Evolutionary conservation across 2,888 invertebrate genomes (phyloP), one percentile per base, ranked within the genome.

Genomic region (Hofmannophila pseudospretella): DNA sequence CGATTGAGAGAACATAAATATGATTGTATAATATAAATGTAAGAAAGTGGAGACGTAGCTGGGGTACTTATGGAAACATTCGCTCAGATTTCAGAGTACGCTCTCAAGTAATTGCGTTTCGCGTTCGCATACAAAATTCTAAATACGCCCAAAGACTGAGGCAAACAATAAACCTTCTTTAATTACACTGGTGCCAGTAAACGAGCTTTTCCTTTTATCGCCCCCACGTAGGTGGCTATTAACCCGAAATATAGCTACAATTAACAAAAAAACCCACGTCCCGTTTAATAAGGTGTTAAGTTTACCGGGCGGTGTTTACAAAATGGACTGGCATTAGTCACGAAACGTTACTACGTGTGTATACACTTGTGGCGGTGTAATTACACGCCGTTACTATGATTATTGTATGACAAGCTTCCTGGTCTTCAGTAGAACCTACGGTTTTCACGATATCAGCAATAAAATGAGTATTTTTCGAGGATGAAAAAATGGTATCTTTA

Each of bases 271-370:
- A 80, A 77, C 68, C 73, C 67, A 64, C 70, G 68, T 68, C 48
- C 54, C 58, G 50, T 66, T 80, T 81, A 79, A 84, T 78, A 78
- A 77, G 75, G 81, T 82, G 80, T 79, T 78, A 76, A 80, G 70
- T 75, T 76, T 68, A 63, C 68, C 66, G 63, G 63, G 58, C 61
- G 61, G 64, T 68, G 69, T 67, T 72, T 68, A 61, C 66, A 52
- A 68, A 80, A 73, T 70, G 63, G 65, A 66, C 57, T 59, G 52
- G 51, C 59, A 69, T 76, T 77, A 65, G 68, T 78, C 75, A 77
- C 73, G 73, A 27, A 31, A 13, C 9, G n/a, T 3, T 14, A 11
- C 2, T 7, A 25, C 25, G 23, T 25, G 33, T 8, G 19, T 19
- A 33, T 13, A 23, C 16, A 30, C n/a, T 30, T 2, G 29, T 16